Evolutionary conservation across 2,797 vertebrate species (phyloP), one percentile per base, ranked within the genome.

Genomic region (Trachops cirrhosus): DNA sequence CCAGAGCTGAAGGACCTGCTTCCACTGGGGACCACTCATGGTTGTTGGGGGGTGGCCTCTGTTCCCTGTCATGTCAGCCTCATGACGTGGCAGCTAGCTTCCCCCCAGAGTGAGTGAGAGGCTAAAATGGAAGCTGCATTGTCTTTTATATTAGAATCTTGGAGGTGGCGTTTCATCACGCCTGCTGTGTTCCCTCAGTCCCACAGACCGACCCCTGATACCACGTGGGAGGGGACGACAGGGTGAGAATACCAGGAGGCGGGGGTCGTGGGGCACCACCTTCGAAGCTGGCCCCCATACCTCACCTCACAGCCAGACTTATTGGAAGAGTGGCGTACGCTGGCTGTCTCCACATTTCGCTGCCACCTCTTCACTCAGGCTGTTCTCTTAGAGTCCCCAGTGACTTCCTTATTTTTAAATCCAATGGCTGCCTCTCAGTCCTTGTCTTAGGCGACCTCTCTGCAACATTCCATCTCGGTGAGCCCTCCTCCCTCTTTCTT

Each of bases 331-430:
- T 18, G 24, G 6, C 19, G 54, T 32, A 9, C 22, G 3, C 39
- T n/a, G 44, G 18, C 41, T n/a, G 34, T 39, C 41, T n/a, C 48
- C 41, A 37, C 54, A 46, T 39, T 52, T 26, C 6, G 41, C 52
- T 39, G 73, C 62, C 41, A 18, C 26, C 86, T 59, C 59, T 89
- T 82, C 57, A 9, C 41, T 84, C 54, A 41, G 77, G 54, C n/a
- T 68, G 50, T 26, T 85, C 57, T 89, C 46, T 21, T 22, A 22
- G 44, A 83, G 46, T 78, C 73, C 71, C 26, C 59, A n/a, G 24
- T n/a, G 37, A 84, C 12, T 46, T 86, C 16, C 48, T 86, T 39
- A 15, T 75, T 89, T 37, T 39, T 34, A 79, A 92, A 80, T 80
- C 78, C 50, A 70, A 6, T 4, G 24, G 73, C 39, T 48, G 67